A percentile compares a stretch with the other conserved stretches of the same genome.
Evolutionary conservation across 1,140 invertebrate species (phyloP).

Genomic region (Pseudomyrmex gracilis): DNA sequence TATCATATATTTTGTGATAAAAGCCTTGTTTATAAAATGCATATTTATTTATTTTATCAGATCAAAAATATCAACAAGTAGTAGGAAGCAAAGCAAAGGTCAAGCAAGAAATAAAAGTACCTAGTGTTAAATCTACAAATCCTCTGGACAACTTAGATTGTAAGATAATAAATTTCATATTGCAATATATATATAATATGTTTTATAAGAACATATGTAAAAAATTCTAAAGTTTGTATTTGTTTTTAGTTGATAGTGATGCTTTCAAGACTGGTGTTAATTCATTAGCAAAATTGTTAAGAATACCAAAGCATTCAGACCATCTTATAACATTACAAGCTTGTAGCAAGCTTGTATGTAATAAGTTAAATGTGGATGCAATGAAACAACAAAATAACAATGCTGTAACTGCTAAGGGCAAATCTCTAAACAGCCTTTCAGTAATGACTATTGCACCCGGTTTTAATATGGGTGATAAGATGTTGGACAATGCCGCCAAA

Average conservation of each 20-base stretch:
- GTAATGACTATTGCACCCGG: constrained; percentile 89
- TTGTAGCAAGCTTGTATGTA: constrained; percentile 89
- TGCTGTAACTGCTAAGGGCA: constrained; percentile 86
- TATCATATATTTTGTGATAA: not conserved
- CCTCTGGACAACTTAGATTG: constrained; percentile 94
- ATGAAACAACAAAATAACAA: constrained; percentile 89
- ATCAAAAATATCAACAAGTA: constrained; percentile 89
- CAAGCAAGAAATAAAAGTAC: constrained; percentile 86
- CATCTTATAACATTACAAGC: constrained; percentile 92
- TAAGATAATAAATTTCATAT: constrained; percentile 85
- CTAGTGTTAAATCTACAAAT: constrained; percentile 91
- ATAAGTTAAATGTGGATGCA: constrained; percentile 88
- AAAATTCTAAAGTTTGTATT: constrained; percentile 56
- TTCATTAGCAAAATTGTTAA: constrained; percentile 91
- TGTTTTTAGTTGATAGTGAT: constrained; percentile 91
- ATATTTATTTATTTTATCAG: constrained; percentile 85
- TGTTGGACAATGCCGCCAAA: constrained; percentile 92
- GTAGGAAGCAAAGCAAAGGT: constrained; percentile 86
- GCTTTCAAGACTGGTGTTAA: constrained; percentile 94
- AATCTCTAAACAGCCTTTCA: constrained; percentile 86
- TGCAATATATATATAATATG: not conserved
- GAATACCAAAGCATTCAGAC: constrained; percentile 93
- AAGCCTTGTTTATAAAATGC: constrained; percentile 25
- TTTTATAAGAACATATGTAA: constrained; percentile 36
- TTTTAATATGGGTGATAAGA: constrained; percentile 89